phyloP scores from a whole-genome alignment of 2,888 invertebrate genomes.

The Neoaliturus tenellus region DNA sequence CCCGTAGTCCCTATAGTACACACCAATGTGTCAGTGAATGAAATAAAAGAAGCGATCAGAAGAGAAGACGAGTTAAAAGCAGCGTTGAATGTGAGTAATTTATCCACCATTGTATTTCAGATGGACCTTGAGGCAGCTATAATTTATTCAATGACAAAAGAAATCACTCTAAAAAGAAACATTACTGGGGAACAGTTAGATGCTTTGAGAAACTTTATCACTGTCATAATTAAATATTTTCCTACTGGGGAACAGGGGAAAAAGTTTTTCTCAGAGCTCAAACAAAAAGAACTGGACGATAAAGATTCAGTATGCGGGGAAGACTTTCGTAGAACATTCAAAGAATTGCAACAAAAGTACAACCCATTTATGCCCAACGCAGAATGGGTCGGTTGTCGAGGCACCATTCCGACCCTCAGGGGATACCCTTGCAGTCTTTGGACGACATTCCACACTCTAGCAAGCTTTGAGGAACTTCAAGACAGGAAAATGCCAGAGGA shows the following conservation, averaged over 20 bases:
- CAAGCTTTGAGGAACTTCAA: background rate
- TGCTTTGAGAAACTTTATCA: background rate
- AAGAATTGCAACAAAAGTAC: background rate
- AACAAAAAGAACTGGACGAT: background rate
- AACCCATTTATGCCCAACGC: background rate
- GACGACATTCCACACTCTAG: slow-evolving; percentile 17
- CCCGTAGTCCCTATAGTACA: slow-evolving; percentile 86
- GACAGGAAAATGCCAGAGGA: slow-evolving; percentile 23
- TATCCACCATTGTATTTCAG: background rate
- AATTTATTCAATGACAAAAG: background rate
- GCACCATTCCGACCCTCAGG: background rate
- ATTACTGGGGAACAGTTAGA: background rate
- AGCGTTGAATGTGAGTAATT: background rate
- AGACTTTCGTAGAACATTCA: background rate
- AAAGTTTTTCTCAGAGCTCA: background rate
- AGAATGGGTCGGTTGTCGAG: slow-evolving; percentile 1
- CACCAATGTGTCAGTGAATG: slow-evolving; percentile 76
- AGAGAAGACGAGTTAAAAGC: background rate
- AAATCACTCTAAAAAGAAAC: background rate
- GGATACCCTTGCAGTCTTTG: slow-evolving; percentile 29
- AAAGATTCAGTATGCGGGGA: background rate
- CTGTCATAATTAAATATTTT: slow-evolving; percentile 16
- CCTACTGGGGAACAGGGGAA: background rate
- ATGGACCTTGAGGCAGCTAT: background rate
- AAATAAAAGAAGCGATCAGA: background rate